Conservation (phyloP, 2,797 vertebrate species). For the Linurgus olivaceus region DNA sequence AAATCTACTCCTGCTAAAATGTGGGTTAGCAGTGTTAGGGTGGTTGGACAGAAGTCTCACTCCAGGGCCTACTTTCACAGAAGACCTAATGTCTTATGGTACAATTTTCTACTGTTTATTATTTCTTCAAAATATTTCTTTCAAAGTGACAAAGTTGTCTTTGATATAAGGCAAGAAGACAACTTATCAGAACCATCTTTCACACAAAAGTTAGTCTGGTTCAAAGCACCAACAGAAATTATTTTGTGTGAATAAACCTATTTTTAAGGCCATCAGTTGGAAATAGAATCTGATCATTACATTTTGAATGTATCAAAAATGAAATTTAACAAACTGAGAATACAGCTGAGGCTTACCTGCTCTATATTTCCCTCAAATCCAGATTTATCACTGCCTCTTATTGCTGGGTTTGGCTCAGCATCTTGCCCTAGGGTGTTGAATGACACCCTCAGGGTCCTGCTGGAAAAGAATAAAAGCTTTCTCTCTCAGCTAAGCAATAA, state of each 20-base stretch:
- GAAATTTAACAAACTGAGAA: not conserved
- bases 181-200: not conserved
- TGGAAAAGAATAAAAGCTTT: conserved; percentile 48
- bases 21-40: not conserved
- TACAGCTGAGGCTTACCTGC: not conserved
- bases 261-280: not conserved
- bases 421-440: conserved; percentile 8
- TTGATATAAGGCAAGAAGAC: not conserved
- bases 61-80: not conserved
- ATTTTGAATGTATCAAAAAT: not conserved
- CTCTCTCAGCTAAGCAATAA: conserved; percentile 28
- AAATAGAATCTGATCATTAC: not conserved
- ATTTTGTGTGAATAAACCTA: not conserved
- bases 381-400: not conserved
- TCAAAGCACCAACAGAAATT: not conserved
- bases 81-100: not conserved
- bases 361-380: not conserved
- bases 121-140: not conserved
- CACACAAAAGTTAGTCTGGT: not conserved
- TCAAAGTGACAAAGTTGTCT: not conserved
- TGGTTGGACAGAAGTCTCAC: not conserved
- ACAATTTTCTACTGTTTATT: not conserved
- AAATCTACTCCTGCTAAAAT: not conserved
- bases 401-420: not conserved
- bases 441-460: conserved; percentile 9